Percentiles rank a stretch among this genome's conserved stretches.
These are phyloP conservation scores for Zophobas morio DNA, from an alignment of 1,140 invertebrate genomes.

Conservation along the genomic window DNA sequence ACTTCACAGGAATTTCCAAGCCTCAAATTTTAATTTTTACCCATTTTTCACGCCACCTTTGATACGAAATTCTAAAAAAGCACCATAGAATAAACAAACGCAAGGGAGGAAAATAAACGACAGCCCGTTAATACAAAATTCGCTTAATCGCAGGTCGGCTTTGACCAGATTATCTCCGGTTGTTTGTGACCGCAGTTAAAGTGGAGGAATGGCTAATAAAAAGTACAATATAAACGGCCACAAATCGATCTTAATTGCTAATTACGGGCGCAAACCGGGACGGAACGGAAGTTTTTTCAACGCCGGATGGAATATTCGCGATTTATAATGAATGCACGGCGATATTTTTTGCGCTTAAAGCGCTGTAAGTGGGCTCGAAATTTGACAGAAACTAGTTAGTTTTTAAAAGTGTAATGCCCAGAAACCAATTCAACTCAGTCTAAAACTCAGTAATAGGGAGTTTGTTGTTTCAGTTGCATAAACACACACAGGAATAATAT, in stretches of 20 bases:
- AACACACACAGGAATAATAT: too few species aligned
- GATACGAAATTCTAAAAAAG: not conserved
- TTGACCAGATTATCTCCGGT: constrained; percentile 39
- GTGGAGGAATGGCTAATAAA: constrained; percentile 37
- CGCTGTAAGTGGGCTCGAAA: too few species aligned
- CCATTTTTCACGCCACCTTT: not conserved
- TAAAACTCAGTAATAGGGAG: too few species aligned
- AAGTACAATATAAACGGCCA: constrained; percentile 27
- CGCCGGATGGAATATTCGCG: too few species aligned
- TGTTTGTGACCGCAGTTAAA: constrained; percentile 42
- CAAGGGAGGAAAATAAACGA: constrained; percentile 14
- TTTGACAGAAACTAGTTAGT: too few species aligned
- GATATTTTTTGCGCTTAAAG: too few species aligned
- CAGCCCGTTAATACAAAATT: constrained; percentile 35
- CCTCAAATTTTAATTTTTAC: not conserved
- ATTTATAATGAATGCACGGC: too few species aligned
- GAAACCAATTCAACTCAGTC: too few species aligned
- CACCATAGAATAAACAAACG: constrained; percentile 9
- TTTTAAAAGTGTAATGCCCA: too few species aligned
- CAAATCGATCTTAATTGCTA: constrained; percentile 41
- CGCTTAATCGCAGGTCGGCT: constrained; percentile 37
- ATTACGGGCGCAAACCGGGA: not conserved
- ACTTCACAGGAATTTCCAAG: not conserved
- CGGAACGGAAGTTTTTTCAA: too few species aligned
- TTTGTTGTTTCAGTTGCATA: too few species aligned